These are phyloP conservation scores for Actinopyga echinites DNA, from an alignment of 53 echinoderm and acorn worm species.

Conservation along the genomic window DNA sequence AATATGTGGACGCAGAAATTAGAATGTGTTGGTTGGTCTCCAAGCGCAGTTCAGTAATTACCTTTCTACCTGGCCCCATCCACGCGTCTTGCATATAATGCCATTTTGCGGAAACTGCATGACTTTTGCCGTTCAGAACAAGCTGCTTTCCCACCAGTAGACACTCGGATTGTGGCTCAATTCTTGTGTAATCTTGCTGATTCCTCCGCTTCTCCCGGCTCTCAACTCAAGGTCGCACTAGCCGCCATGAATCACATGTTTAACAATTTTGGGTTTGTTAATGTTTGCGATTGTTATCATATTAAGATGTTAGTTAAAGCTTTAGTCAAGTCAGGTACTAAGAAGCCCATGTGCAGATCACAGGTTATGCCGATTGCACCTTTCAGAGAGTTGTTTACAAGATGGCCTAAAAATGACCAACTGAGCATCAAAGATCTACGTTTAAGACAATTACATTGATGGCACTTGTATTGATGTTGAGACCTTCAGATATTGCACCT, in stretches of 20 bases:
- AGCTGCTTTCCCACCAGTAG: neutral
- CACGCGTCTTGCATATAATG: neutral
- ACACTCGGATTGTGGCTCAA: neutral
- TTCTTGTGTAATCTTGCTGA: neutral
- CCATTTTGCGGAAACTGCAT: neutral
- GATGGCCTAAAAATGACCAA: neutral
- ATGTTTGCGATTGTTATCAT: neutral
- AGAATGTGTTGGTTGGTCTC: neutral
- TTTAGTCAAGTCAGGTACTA: neutral
- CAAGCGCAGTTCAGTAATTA: neutral
- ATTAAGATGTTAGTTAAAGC: neutral
- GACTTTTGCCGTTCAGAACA: too few relatives aligned
- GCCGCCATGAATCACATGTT: neutral
- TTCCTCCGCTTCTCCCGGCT: neutral
- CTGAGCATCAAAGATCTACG: constrained; percentile 11
- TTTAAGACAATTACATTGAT: constrained; percentile 25
- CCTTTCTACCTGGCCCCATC: neutral
- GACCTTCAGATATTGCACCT: constrained; percentile 35
- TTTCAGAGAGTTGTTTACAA: neutral
- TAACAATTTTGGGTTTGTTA: neutral
- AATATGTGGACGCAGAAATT: too few relatives aligned
- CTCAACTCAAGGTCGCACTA: neutral
- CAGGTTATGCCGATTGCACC: constrained; percentile 42
- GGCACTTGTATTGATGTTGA: constrained; percentile 20
- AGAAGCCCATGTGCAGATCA: neutral